Evolutionary conservation across 2,113 vertebrate species (phyloP).

Genomic region (Osmerus eperlanus): DNA sequence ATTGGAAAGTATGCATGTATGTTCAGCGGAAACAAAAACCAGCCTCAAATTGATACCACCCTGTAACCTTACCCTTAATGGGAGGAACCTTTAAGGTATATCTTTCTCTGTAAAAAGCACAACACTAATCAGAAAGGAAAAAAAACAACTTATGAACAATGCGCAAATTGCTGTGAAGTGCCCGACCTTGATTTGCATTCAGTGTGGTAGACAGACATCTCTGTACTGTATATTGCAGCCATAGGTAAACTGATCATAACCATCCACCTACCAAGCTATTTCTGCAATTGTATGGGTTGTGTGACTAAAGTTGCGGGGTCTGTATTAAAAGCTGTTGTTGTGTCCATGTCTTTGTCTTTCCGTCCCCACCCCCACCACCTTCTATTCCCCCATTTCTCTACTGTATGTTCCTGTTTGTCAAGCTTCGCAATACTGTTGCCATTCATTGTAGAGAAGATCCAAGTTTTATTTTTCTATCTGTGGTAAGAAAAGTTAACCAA

Average conservation of each 20-base stretch:
- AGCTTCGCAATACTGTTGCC: conserved; percentile 4
- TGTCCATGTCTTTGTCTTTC: not conserved
- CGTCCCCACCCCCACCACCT: not conserved
- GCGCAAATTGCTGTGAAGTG: conserved; percentile 22
- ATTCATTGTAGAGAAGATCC: conserved; percentile 15
- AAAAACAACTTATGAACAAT: not conserved
- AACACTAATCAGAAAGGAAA: conserved; percentile 22
- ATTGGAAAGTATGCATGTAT: conserved; percentile 2
- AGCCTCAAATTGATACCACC: conserved; percentile 38
- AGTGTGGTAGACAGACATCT: conserved; percentile 1
- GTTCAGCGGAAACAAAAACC: conserved; percentile 15
- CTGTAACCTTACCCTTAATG: conserved; percentile 24
- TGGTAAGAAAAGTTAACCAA: conserved; percentile 81
- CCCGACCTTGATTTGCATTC: not conserved
- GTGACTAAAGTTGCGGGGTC: conserved; percentile 15
- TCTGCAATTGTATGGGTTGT: conserved; percentile 6
- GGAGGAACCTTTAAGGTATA: conserved; percentile 23
- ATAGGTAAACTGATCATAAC: not conserved
- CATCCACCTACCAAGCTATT: not conserved
- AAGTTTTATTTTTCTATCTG: conserved; percentile 79
- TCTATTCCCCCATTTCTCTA: not conserved
- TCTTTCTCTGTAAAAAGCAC: conserved; percentile 37
- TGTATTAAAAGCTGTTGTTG: conserved; percentile 16
- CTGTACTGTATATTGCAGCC: conserved; percentile 1
- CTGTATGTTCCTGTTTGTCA: not conserved